Evolutionary conservation across 92 coral and sea anemone genomes (phyloP).

Genomic region (Chrysogorgia sp.): DNA sequence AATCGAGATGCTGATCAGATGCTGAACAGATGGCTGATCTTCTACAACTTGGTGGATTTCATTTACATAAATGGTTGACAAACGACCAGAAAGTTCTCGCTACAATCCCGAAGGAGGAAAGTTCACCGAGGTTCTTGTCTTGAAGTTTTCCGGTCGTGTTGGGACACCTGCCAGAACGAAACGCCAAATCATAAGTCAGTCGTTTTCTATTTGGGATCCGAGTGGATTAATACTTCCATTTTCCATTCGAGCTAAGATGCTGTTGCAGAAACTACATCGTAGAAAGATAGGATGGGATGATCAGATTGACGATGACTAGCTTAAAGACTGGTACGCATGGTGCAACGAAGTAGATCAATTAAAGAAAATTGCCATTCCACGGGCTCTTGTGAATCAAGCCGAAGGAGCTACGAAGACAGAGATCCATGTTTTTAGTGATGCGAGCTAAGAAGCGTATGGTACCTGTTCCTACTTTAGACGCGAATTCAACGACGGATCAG

Average conservation of each 20-base stretch:
- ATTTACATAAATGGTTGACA: constrained; percentile 32
- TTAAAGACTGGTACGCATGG: constrained; percentile 38
- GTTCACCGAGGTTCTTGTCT: constrained; percentile 43
- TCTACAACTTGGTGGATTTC: constrained; percentile 33
- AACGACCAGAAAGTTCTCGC: constrained; percentile 36
- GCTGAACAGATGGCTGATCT: constrained; percentile 48
- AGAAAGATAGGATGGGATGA: constrained; percentile 5
- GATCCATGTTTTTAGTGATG: constrained; percentile 32
- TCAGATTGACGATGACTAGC: constrained; percentile 23
- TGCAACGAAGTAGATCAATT: constrained; percentile 14
- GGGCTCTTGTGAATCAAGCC: neutral
- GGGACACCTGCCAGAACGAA: constrained; percentile 31
- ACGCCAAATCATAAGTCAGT: constrained; percentile 39
- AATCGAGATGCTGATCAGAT: constrained; percentile 33
- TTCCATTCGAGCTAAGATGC: constrained; percentile 11
- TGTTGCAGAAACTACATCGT: neutral
- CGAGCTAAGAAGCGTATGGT: constrained; percentile 34
- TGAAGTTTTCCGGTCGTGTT: constrained; percentile 22
- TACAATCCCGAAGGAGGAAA: constrained; percentile 35
- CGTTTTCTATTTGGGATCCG: constrained; percentile 40
- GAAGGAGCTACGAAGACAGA: neutral
- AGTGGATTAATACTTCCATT: constrained; percentile 26
- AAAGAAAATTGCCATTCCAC: constrained; percentile 27
- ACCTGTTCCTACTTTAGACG: constrained; percentile 25
- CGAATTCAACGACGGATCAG: constrained; percentile 14